Base-by-base conservation (phyloP, 2,797 vertebrate genomes). In the Acanthis flammea region DNA sequence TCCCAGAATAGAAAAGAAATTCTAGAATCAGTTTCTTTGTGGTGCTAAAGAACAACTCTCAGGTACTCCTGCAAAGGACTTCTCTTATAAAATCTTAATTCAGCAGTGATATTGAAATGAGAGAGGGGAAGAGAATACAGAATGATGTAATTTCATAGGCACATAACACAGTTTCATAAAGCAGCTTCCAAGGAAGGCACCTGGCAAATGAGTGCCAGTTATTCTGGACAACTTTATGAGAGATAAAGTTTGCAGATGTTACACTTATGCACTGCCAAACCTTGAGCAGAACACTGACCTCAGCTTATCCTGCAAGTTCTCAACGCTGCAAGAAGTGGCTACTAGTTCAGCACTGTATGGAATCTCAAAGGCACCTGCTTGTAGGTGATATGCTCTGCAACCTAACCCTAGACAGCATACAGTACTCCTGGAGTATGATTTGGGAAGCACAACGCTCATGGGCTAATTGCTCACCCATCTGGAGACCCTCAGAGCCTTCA, bases 381-480 rank as follows among this genome's bases (percentile, higher is more conserved):
- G 21, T 7, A 74, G 51, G 7, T 19, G 27, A 1, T 5, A 7
- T 0, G 3, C 18, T 80, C n/a, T 55, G 45, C 37, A 51, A 48
- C 28, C 35, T 60, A 35, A 55, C 8, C 70, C 39, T 14, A 33
- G 17, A 51, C 1, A 10, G 80, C 33, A 44, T 4, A 15, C 0
- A 0, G 25, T 35, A 35, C 53, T 63, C 42, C 53, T 72, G 33
- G 14, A 78, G 23, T 24, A 21, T 28, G 25, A 22, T 33, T 13
- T 60, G 55, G 62, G 50, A 87, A 60, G 74, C 4, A 31, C 60
- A 13, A 51, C 0, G 7, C 14, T 27, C 4, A 1, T 0, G 0
- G 31, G 22, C 31, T 35, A 80, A 84, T 8, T 35, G n/a, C 44
- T 67, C 22, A 37, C 11, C 25, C 74, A 41, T 18, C 6, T 51